Evolutionary conservation across 2,888 invertebrate species (phyloP).

Genomic region (Dolichopus griseipennis): DNA sequence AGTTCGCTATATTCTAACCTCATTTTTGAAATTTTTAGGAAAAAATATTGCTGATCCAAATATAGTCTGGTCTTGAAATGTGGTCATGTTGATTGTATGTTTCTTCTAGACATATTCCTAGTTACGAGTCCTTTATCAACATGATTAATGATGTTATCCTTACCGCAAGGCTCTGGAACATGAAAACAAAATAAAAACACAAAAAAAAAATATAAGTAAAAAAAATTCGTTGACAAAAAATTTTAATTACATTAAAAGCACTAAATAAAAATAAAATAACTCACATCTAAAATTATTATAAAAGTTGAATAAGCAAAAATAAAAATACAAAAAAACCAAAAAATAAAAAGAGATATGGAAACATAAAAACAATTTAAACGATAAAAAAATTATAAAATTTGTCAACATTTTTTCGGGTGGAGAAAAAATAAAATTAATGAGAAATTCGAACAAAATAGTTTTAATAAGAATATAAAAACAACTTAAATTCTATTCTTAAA

Average conservation of each 20-base stretch:
- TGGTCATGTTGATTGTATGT: slow-evolving; percentile 6
- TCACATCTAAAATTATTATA: not conserved
- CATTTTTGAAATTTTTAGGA: not conserved
- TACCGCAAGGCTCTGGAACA: slow-evolving; percentile 4
- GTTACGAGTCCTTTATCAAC: slow-evolving; percentile 4
- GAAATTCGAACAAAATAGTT: not conserved
- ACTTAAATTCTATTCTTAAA: no score
- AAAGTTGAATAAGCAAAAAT: not conserved
- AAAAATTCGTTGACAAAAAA: not conserved
- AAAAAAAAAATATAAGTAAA: not conserved
- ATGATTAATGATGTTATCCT: slow-evolving; percentile 6
- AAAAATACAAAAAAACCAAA: not conserved
- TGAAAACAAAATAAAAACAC: not conserved
- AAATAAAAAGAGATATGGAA: not conserved
- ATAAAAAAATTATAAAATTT: not conserved
- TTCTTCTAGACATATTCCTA: slow-evolving; percentile 4
- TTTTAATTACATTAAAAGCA: slow-evolving; percentile 6
- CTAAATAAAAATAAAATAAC: not conserved
- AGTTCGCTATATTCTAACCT: not conserved
- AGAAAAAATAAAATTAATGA: not conserved
- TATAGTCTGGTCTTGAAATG: slow-evolving; percentile 6
- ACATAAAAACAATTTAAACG: not conserved
- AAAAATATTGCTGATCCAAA: not conserved
- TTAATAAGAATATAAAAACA: not conserved
- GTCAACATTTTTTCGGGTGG: not conserved